Percentiles rank a stretch among this genome's conserved stretches.
Evolutionary conservation across 1,140 invertebrate genomes (phyloP).

Genomic region (Chrysoperla carnea): DNA sequence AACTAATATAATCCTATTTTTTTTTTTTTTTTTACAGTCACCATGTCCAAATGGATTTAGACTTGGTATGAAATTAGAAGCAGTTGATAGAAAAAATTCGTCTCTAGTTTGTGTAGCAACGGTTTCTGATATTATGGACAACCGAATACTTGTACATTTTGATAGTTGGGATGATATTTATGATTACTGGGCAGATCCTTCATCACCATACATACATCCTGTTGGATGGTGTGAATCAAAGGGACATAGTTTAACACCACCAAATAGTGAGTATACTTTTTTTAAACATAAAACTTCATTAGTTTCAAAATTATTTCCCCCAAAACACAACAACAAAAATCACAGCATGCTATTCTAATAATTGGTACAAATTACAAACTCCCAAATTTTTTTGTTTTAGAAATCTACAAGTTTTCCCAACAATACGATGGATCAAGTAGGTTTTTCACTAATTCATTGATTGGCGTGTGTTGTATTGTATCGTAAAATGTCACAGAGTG

Average conservation of each 20-base stretch:
- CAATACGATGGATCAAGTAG: no score
- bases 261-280: constrained; percentile 46
- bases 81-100: constrained; percentile 81
- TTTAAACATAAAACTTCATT: neutral
- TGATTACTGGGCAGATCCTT: constrained; percentile 84
- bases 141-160: constrained; percentile 79
- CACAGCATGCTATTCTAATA: no score
- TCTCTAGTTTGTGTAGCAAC: constrained; percentile 76
- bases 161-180: constrained; percentile 89
- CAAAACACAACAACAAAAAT: no score
- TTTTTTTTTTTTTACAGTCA: constrained; percentile 27
- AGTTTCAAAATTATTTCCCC: no score
- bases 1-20: no score
- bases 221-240: constrained; percentile 82
- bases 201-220: constrained; percentile 84
- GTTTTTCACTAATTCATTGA: no score
- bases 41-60: constrained; percentile 60
- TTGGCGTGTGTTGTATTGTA: no score
- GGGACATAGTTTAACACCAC: constrained; percentile 62
- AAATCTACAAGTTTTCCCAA: no score
- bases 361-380: no score
- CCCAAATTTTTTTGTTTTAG: no score
- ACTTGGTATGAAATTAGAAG: constrained; percentile 86
- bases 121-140: constrained; percentile 66
- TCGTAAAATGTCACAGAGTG: no score